Conservation (phyloP, 2,888 invertebrate species). For the Aspidiotus rigidus region DNA sequence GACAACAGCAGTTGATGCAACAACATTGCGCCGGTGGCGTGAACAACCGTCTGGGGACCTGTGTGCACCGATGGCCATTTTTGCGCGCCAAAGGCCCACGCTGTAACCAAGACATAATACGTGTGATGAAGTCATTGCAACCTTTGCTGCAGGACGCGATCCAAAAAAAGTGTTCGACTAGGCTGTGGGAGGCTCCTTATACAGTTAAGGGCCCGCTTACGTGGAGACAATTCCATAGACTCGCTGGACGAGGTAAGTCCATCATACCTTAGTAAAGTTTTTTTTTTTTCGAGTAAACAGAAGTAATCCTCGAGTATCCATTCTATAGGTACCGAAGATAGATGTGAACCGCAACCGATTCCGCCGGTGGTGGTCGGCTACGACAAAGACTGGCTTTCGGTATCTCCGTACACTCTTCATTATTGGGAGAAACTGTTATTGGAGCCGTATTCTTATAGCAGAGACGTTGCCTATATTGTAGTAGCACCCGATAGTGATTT, state of each 20-base stretch:
- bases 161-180: conserved; percentile 75
- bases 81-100: conserved; percentile 72
- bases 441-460: conserved; percentile 89
- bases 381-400: conserved; percentile 87
- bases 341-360: conserved; percentile 94
- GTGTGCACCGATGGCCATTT: conserved; percentile 82
- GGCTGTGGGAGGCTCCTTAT: conserved; percentile 86
- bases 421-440: conserved; percentile 96
- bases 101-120: conserved; percentile 81
- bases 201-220: conserved; percentile 93
- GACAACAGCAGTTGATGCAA: conserved; percentile 38
- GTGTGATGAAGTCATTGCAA: conserved; percentile 81
- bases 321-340: conserved; percentile 67
- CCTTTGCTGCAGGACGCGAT: conserved; percentile 92
- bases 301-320: not conserved
- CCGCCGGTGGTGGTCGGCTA: conserved; percentile 88
- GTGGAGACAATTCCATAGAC: conserved; percentile 93
- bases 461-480: conserved; percentile 91
- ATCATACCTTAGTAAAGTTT: not conserved
- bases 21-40: conserved; percentile 35
- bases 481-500: conserved; percentile 87
- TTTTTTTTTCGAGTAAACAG: not conserved
- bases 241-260: conserved; percentile 69
- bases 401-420: conserved; percentile 87
- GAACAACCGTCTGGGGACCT: conserved; percentile 40